Conservation (phyloP, 2,113 vertebrate genomes). For the Seriola quinqueradiata region DNA sequence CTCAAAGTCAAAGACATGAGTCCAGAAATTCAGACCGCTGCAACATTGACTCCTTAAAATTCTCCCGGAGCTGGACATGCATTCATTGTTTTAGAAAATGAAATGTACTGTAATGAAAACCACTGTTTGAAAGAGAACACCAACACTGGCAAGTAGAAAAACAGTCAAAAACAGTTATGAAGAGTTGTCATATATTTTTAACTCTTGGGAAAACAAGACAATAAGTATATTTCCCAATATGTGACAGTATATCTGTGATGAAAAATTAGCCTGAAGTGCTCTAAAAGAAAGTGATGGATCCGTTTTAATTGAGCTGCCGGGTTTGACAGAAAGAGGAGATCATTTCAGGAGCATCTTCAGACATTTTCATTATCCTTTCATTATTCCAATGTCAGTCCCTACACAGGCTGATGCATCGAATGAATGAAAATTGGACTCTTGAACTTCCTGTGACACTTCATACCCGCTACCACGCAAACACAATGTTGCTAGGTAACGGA, state of each 20-base stretch:
- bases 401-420: not conserved
- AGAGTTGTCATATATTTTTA: not conserved
- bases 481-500: not conserved
- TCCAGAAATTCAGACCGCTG: not conserved
- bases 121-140: not conserved
- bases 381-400: not conserved
- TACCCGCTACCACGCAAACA: not conserved
- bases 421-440: not conserved
- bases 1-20: not conserved
- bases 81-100: not conserved
- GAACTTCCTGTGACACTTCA: not conserved
- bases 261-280: slow-evolving; percentile 6
- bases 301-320: slow-evolving; percentile 47
- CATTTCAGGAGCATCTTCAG: slow-evolving; percentile 2
- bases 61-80: not conserved
- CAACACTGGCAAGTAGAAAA: no score
- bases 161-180: not conserved
- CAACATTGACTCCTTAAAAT: not conserved
- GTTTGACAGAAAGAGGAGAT: slow-evolving; percentile 35
- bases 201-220: not conserved
- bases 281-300: slow-evolving; percentile 30
- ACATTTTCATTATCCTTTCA: slow-evolving; percentile 14
- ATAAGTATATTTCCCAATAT: not conserved
- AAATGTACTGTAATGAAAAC: no score
- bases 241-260: not conserved